Conservation (phyloP, 2,113 vertebrate genomes). For the Etheostoma cragini region DNA sequence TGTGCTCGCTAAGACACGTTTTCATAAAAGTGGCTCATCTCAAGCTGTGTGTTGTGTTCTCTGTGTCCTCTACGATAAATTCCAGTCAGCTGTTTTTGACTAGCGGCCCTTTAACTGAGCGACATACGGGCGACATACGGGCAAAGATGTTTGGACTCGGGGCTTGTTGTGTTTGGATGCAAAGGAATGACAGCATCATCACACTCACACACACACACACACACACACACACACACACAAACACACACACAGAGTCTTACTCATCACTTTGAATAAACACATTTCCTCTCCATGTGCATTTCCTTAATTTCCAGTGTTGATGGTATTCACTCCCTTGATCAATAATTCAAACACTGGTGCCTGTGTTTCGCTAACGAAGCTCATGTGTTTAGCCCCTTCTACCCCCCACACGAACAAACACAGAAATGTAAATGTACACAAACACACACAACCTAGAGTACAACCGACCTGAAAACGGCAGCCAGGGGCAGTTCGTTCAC, state of each 20-base stretch:
- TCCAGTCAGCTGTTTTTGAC: constrained; percentile 51
- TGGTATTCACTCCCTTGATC: constrained; percentile 71
- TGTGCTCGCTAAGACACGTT: neutral
- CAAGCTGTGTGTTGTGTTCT: constrained; percentile 2
- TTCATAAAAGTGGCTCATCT: constrained; percentile 17
- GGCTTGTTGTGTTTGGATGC: constrained; percentile 28
- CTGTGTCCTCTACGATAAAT: constrained; percentile 14
- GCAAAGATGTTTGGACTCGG: constrained; percentile 18
- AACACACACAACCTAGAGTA: constrained; percentile 20
- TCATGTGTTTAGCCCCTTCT: constrained; percentile 14
- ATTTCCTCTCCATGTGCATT: constrained; percentile 39
- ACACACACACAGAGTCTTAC: neutral
- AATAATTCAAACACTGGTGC: constrained; percentile 72
- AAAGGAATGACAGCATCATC: constrained; percentile 2
- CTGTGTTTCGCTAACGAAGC: constrained; percentile 57
- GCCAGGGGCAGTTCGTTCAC: constrained; percentile 46
- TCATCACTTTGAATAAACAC: constrained; percentile 56
- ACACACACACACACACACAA: constrained; percentile 16
- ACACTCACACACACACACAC: neutral
- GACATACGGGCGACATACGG: constrained; percentile 50
- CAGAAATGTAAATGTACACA: constrained; percentile 5
- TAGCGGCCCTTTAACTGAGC: constrained; percentile 41
- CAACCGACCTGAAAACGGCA: constrained; percentile 18
- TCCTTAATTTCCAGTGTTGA: constrained; percentile 63
- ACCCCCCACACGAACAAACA: constrained; percentile 18